Evolutionary conservation across 2,797 vertebrate genomes (phyloP).

Genomic region (Enteromius anoplus): DNA sequence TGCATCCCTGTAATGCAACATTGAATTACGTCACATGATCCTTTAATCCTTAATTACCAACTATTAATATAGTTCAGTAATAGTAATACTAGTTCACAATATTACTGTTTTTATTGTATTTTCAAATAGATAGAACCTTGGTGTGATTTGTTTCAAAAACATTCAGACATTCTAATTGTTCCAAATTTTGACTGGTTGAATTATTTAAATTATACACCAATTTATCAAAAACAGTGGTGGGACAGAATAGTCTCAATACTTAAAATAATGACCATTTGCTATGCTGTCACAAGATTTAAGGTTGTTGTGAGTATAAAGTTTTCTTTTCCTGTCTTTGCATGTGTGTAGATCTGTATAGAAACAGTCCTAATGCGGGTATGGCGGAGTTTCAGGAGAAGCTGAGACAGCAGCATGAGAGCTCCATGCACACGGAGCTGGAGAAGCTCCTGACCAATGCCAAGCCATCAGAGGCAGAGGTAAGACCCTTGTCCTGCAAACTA

Average conservation of each 20-base stretch:
- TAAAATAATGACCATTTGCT: background rate
- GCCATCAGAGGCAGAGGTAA: conserved; percentile 83
- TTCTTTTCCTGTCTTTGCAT: background rate
- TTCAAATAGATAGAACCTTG: background rate
- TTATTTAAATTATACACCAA: background rate
- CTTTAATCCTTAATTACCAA: no score
- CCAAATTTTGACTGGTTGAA: background rate
- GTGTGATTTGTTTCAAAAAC: background rate
- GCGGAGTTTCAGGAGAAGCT: conserved; percentile 96
- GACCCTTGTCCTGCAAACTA: conserved; percentile 32
- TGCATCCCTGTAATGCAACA: background rate
- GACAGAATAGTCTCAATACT: background rate
- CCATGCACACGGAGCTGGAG: conserved; percentile 92
- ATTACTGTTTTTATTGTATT: background rate
- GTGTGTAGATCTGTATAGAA: conserved; percentile 81
- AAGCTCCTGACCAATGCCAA: conserved; percentile 81
- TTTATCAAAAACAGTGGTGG: background rate
- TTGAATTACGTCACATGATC: background rate
- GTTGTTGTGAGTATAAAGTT: background rate
- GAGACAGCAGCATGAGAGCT: conserved; percentile 90
- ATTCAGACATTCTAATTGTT: background rate
- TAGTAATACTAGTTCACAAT: background rate
- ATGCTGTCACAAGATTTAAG: background rate
- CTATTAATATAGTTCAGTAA: background rate
- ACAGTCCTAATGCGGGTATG: conserved; percentile 81